Conservation (phyloP, 2,113 vertebrate species). For the Myotis brandtii region DNA sequence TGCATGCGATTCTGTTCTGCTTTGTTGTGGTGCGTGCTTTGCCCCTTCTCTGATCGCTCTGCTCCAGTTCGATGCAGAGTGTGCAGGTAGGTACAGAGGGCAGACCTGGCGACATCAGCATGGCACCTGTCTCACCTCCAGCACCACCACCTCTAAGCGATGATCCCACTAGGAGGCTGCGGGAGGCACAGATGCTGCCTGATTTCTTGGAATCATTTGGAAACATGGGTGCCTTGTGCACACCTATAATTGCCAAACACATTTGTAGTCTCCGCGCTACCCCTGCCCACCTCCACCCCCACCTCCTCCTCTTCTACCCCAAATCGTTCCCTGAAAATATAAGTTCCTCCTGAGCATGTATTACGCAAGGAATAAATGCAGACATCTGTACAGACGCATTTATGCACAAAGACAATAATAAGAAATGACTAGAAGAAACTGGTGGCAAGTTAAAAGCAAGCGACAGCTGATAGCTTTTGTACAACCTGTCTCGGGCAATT, state of each 20-base stretch:
- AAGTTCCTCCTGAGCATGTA: slow-evolving; percentile 2
- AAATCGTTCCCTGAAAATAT: neutral
- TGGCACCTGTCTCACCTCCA: slow-evolving; percentile 59
- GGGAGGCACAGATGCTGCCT: neutral
- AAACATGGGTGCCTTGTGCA: neutral
- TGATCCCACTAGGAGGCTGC: neutral
- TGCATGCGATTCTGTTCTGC: neutral
- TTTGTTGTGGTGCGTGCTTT: neutral
- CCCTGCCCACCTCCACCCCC: neutral
- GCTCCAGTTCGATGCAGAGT: neutral
- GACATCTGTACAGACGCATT: neutral
- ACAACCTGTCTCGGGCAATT: slow-evolving; percentile 70
- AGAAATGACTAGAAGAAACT: slow-evolving; percentile 62
- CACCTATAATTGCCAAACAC: neutral
- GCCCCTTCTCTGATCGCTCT: slow-evolving; percentile 43
- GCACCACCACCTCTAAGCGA: neutral
- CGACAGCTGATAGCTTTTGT: slow-evolving; percentile 56
- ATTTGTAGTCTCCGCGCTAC: neutral
- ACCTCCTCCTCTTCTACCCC: neutral
- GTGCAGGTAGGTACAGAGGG: fast-evolving
- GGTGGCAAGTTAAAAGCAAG: slow-evolving; percentile 63
- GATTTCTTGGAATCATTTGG: neutral
- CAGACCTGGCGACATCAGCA: neutral
- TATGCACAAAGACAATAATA: slow-evolving; percentile 48
- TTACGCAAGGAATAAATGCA: slow-evolving; percentile 40